phyloP scores from a whole-genome alignment of 1,140 invertebrate species.

The Oryctes rhinoceros region DNA sequence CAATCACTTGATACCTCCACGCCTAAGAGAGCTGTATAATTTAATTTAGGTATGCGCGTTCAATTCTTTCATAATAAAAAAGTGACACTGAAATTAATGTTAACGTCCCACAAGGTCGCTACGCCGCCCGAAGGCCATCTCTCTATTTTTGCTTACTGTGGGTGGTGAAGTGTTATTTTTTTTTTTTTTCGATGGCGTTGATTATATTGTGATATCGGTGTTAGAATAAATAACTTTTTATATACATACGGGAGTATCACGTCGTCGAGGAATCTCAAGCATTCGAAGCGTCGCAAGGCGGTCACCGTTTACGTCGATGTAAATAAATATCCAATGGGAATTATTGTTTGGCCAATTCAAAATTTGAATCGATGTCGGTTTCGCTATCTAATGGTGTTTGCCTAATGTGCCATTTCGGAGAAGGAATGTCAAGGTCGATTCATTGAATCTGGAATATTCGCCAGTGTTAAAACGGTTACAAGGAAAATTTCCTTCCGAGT shows the following conservation, averaged over 20 bases:
- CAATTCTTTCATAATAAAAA: background rate
- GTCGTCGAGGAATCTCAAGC: background rate
- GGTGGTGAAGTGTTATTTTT: background rate
- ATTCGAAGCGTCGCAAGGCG: background rate
- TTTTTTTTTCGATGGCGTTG: background rate
- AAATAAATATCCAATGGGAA: background rate
- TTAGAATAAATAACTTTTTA: background rate
- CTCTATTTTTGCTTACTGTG: conserved; percentile 6
- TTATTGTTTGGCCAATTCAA: background rate
- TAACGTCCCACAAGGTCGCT: background rate
- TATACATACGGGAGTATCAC: background rate
- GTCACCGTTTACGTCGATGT: background rate
- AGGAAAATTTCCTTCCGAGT: background rate
- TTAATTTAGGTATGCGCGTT: background rate
- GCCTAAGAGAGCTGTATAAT: no score
- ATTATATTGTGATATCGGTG: background rate
- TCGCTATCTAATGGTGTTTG: background rate
- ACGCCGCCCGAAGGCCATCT: background rate
- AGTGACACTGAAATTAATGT: conserved; percentile 14
- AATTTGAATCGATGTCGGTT: background rate
- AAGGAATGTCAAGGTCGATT: background rate
- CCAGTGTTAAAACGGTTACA: background rate
- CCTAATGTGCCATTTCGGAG: background rate
- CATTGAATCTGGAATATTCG: conserved; percentile 18
- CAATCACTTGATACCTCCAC: no score